A percentile compares a stretch with the other conserved stretches of the same genome.
phyloP scores from a whole-genome alignment of 2,888 invertebrate species.

The Philonicus albiceps region DNA sequence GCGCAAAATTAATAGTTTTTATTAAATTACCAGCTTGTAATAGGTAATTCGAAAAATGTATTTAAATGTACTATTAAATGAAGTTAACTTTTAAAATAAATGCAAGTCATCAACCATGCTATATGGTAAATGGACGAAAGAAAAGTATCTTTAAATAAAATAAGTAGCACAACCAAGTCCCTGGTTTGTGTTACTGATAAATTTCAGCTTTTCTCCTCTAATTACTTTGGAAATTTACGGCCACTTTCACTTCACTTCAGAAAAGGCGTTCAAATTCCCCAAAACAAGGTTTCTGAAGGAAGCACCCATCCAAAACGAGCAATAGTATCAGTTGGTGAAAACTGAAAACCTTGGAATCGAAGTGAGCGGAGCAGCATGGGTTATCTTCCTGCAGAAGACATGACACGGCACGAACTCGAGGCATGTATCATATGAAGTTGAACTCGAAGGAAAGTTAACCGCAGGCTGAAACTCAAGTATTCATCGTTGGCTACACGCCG shows the following conservation, averaged over 20 bases:
- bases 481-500: neutral
- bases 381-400: conserved; percentile 12
- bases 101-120: neutral
- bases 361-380: neutral
- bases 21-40: no score
- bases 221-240: neutral
- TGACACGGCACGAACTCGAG: conserved; percentile 7
- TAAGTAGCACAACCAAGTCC: neutral
- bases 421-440: conserved; percentile 21
- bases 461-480: conserved; percentile 4
- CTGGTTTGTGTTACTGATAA: neutral
- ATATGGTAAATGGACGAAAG: neutral
- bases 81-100: neutral
- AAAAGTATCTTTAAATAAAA: neutral
- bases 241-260: neutral
- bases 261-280: conserved; percentile 3
- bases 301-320: neutral
- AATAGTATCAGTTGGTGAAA: neutral
- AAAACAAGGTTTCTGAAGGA: neutral
- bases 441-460: neutral
- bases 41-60: no score
- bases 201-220: neutral
- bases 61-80: neutral
- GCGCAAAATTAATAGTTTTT: no score
- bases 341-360: neutral